A percentile compares a stretch with the other conserved stretches of the same genome.
phyloP scores from a whole-genome alignment of 2,797 vertebrate species.

The Periparus ater region DNA sequence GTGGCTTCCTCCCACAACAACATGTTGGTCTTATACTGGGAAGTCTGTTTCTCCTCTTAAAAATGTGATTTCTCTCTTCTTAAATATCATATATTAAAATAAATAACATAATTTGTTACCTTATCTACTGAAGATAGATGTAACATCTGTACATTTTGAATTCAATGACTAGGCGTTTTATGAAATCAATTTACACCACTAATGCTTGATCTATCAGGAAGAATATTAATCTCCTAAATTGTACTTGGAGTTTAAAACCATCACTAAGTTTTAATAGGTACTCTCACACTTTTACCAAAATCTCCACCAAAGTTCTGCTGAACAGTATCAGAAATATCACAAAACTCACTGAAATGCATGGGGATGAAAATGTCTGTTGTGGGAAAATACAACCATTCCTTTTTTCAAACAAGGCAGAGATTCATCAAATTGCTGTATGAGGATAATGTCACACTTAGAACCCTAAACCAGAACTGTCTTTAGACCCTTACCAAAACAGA shows the following conservation, averaged over 20 bases:
- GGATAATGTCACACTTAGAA: neutral
- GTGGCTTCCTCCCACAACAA: neutral
- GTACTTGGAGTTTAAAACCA: neutral
- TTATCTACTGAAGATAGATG: neutral
- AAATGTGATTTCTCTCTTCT: neutral
- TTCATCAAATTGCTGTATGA: neutral
- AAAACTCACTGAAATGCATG: neutral
- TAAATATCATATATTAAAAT: neutral
- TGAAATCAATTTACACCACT: neutral
- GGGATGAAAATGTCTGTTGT: neutral
- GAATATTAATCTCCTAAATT: neutral
- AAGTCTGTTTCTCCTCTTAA: neutral
- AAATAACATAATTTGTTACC: neutral
- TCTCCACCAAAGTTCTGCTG: neutral
- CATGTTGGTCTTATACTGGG: fast-evolving
- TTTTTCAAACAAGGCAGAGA: neutral
- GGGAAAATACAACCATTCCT: neutral
- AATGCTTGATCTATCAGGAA: neutral
- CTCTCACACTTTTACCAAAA: neutral
- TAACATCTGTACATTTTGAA: neutral
- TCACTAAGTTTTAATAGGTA: neutral
- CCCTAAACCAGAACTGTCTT: neutral
- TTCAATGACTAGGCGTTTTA: neutral
- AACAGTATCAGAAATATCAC: neutral
- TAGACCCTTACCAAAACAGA: neutral